phyloP scores from a whole-genome alignment of 2,797 vertebrate species.

The Acrossocheilus wenchowensis region DNA sequence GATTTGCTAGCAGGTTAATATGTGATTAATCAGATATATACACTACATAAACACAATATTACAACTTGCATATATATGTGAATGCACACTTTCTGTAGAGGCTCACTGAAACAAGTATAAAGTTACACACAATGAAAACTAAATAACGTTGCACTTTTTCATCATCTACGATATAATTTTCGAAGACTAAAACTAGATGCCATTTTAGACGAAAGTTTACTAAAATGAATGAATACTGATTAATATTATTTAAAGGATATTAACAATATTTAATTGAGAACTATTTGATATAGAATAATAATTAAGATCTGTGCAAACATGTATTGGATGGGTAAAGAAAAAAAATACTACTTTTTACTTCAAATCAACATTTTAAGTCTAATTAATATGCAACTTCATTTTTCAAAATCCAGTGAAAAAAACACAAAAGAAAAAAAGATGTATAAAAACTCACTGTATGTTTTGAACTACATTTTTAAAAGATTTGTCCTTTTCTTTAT shows the following conservation, averaged over 20 bases:
- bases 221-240: background rate
- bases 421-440: background rate
- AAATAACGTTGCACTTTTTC: background rate
- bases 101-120: background rate
- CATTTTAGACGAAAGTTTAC: background rate
- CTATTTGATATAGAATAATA: background rate
- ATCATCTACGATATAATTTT: background rate
- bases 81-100: background rate
- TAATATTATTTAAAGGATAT: background rate
- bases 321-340: background rate
- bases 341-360: background rate
- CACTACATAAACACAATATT: background rate
- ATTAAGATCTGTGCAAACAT: background rate
- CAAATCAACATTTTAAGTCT: background rate
- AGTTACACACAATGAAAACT: background rate
- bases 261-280: background rate
- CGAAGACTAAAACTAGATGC: background rate
- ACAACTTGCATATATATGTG: background rate
- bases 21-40: background rate
- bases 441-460: background rate
- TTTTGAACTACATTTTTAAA: background rate
- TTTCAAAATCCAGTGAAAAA: background rate
- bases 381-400: background rate
- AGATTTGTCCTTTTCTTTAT: conserved; percentile 9
- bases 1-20: background rate